Evolutionary conservation across 2,797 vertebrate species (phyloP), one percentile per base, ranked within the genome.

Genomic region (Brotogeris chrysoptera): DNA sequence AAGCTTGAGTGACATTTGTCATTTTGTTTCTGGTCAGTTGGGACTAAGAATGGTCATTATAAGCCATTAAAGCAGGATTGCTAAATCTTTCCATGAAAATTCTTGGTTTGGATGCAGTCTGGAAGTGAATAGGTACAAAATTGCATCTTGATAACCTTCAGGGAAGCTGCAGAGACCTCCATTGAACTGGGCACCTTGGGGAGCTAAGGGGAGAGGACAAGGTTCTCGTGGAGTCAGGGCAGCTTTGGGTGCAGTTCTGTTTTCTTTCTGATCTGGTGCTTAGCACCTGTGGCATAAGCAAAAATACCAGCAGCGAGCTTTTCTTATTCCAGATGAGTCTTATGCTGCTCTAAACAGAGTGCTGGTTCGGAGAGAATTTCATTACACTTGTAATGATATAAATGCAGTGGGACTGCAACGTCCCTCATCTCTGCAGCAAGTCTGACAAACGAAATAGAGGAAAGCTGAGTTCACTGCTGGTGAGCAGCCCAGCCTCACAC

Each of bases 131-230:
- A n/a, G 46, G 27, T 60, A 30, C 46, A 76, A 34, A 74, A 59
- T 30, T 19, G 17, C 19, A 9, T 34, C 16, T 28, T 50, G 27
- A 21, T 41, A 55, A 59, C 14, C 50, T 57, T 41, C 55, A 25
- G 34, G 50, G 76, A 64, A 63, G 25, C n/a, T 9, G 8, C 43
- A 18, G 52, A 69, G 52, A 72, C 41, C 14, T 39, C 32, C 11
- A 1, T 16, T 50, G 18, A 10, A 19, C 41, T 0, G 0, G 25
- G 34, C 21, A 36, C 16, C 41, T 9, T 44, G 28, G 15, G 72
- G 41, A 86, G 50, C 55, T 57, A 9, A 36, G 43, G n/a, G 28
- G n/a, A 53, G 13, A 59, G 41, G 27, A 32, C 25, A 32, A 76
- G 21, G 80, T 71, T 50, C 57, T 18, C 5, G 25, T 49, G 61